Evolutionary conservation across 2,797 vertebrate genomes (phyloP), one percentile per base, ranked within the genome.

Genomic region (Argyrosomus regius): DNA sequence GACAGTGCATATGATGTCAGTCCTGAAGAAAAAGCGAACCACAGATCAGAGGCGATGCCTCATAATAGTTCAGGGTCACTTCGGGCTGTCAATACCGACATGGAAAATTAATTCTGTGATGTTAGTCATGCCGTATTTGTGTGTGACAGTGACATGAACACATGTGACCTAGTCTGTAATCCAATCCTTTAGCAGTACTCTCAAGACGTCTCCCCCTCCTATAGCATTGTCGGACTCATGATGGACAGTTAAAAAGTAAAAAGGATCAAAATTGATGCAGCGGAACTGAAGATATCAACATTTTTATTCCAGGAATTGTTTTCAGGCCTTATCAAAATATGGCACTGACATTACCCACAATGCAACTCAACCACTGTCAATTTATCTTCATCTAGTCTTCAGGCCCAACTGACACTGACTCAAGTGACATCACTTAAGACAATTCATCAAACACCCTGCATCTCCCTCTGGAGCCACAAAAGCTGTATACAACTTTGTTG

Each of bases 1-100:
- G 70, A 62, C 84, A 59, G 85, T 75, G 58, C 81, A 22, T 22
- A 77, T 89, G 90, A 91, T 87, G 85, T 89, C 89, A 89, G 89
- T 20, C 59, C 87, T 78, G 74, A 87, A 90, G 80, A 85, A 41
- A 71, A 71, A 24, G 41, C 20, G 43, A 81, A 85, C 79, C 72
- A 50, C 73, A 82, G 82, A 88, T 84, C 70, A 67, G 77, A 88
- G 63, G 46, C 77, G 50, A 78, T 82, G 74, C 78, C 78, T 91
- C 76, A 80, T 78, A 89, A 85, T 84, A 86, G 84, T 77, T 82
- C 78, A 75, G 60, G 85, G 83, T 89, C 84, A 82, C 78, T 68
- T 78, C 41, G 64, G 41, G 64, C 82, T 83, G 85, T 86, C 75
- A 79, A 35, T 75, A 57, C 57, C 1, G 52, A 77, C 80, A 69